Conservation (phyloP, 2,113 vertebrate species). For the Aythya baeri region DNA sequence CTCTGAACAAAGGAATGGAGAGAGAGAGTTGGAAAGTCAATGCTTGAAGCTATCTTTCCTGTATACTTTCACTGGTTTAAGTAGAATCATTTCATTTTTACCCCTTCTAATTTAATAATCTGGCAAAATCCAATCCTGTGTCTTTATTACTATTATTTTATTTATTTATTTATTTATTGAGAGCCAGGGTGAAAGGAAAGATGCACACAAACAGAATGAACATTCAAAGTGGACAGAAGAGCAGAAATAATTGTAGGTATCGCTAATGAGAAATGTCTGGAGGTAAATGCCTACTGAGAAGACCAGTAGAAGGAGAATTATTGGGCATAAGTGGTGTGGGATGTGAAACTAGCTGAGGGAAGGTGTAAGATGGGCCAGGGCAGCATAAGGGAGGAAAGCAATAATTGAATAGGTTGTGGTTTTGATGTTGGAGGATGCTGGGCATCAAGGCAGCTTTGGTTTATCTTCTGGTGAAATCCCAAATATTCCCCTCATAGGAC, state of each 20-base stretch:
- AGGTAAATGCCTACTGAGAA: neutral
- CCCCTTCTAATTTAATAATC: neutral
- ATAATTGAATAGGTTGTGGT: neutral
- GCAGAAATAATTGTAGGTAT: neutral
- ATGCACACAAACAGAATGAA: accelerated
- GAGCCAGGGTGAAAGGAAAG: neutral
- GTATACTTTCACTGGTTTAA: neutral
- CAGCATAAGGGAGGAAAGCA: neutral
- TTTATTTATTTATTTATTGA: neutral
- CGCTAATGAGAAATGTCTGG: neutral
- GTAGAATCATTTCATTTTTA: neutral
- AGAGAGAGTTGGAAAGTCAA: neutral
- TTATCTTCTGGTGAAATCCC: neutral
- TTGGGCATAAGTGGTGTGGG: neutral
- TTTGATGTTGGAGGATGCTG: neutral
- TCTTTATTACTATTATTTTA: neutral
- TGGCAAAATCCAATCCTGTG: neutral
- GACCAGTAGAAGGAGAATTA: neutral
- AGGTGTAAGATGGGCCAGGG: neutral
- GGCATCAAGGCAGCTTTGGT: neutral
- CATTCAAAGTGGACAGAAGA: neutral
- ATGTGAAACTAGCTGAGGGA: neutral
- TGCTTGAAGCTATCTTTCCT: neutral
- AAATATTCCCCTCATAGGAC: neutral
- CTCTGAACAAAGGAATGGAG: neutral